Percentiles rank a stretch among this genome's conserved stretches.
Evolutionary conservation across 2,888 invertebrate species (phyloP).

Genomic region (Agonopterix alstromeriana): DNA sequence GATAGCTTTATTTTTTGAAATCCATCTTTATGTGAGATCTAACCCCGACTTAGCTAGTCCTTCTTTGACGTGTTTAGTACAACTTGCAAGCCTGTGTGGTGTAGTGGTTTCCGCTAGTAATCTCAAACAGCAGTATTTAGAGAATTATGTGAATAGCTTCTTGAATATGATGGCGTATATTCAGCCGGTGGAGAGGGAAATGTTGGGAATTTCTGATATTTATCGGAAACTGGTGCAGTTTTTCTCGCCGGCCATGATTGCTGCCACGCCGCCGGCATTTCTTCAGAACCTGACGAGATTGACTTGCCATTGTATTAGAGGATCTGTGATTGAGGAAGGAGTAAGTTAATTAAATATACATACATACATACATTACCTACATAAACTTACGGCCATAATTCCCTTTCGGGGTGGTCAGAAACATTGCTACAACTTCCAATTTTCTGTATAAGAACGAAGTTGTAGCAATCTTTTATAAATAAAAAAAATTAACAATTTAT

Average conservation of each 20-base stretch:
- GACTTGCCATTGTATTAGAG: slow-evolving; percentile 63
- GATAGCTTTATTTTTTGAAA: slow-evolving; percentile 86
- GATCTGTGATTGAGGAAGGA: slow-evolving; percentile 61
- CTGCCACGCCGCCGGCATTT: slow-evolving; percentile 54
- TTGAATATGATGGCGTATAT: slow-evolving; percentile 62
- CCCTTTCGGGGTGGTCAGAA: too few relatives aligned
- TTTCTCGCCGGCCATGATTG: slow-evolving; percentile 58
- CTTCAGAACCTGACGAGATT: slow-evolving; percentile 60
- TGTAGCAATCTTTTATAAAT: too few relatives aligned
- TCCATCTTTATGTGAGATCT: slow-evolving; percentile 88
- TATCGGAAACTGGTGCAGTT: slow-evolving; percentile 65
- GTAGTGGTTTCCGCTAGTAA: slow-evolving; percentile 49
- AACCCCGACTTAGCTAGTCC: slow-evolving; percentile 86
- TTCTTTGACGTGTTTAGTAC: slow-evolving; percentile 88
- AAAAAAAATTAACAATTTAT: too few relatives aligned
- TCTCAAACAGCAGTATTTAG: slow-evolving; percentile 60
- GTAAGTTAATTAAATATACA: slow-evolving; percentile 36
- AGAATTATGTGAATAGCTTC: slow-evolving; percentile 64
- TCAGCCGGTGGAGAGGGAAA: slow-evolving; percentile 58
- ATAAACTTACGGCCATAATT: too few relatives aligned
- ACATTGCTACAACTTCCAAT: too few relatives aligned
- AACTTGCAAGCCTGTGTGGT: slow-evolving; percentile 77
- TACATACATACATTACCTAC: too few relatives aligned
- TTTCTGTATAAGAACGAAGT: too few relatives aligned
- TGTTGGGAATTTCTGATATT: slow-evolving; percentile 65